Percentiles rank a stretch among this genome's conserved stretches.
Conservation (phyloP, 2,797 vertebrate genomes). For the Buceros bicornis region DNA sequence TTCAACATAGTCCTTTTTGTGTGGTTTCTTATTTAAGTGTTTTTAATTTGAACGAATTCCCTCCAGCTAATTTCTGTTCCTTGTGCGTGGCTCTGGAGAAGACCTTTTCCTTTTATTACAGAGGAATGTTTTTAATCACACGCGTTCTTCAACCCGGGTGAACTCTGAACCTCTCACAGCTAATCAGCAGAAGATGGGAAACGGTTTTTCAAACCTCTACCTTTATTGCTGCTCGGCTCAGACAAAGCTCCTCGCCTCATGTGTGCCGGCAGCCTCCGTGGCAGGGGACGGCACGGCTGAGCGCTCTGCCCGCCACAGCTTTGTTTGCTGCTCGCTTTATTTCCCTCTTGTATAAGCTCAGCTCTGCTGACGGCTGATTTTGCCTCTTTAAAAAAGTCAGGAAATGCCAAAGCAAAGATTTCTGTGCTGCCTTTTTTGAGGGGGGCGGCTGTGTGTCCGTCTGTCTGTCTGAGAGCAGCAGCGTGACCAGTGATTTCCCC, state of each 20-base stretch:
- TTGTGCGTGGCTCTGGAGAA: not conserved
- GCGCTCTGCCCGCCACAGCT: not conserved
- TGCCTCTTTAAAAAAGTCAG: not conserved
- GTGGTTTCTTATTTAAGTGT: constrained; percentile 45
- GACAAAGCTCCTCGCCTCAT: not conserved
- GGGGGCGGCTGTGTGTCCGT: not conserved
- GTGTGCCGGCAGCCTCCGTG: no score
- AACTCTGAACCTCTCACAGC: constrained; percentile 36
- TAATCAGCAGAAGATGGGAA: not conserved
- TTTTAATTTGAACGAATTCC: constrained; percentile 44
- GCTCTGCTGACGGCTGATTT: not conserved
- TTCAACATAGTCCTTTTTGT: constrained; percentile 17
- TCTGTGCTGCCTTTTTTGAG: not conserved
- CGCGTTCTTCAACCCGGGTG: not conserved
- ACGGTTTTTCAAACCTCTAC: not conserved
- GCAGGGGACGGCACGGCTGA: no score
- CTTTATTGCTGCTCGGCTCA: not conserved
- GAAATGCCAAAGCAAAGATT: constrained; percentile 18
- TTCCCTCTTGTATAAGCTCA: not conserved
- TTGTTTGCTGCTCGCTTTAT: not conserved
- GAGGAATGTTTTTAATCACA: constrained; percentile 44
- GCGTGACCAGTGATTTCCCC: rapidly evolving
- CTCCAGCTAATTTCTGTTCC: constrained; percentile 18
- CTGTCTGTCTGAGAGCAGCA: not conserved
- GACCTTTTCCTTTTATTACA: not conserved